phyloP scores from a whole-genome alignment of 2,888 invertebrate genomes.

The Lepidochrysops patricia region DNA sequence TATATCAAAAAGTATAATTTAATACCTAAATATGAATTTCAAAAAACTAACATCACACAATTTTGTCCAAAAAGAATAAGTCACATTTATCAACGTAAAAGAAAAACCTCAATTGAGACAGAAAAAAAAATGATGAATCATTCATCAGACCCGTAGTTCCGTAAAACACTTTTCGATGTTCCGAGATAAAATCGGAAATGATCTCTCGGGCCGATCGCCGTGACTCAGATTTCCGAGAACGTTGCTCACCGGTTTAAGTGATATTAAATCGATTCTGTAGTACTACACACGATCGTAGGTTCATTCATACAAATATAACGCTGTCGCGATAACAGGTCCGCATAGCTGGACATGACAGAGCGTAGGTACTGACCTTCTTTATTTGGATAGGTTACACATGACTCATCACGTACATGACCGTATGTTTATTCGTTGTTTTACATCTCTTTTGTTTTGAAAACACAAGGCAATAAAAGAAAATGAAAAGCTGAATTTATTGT shows the following conservation, averaged over 20 bases:
- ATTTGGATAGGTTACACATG: slow-evolving; percentile 40
- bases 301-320: slow-evolving; percentile 56
- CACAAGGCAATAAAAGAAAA: neutral
- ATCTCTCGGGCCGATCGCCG: slow-evolving; percentile 37
- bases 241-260: slow-evolving; percentile 37
- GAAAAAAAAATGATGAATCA: neutral
- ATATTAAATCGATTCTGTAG: slow-evolving; percentile 35
- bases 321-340: slow-evolving; percentile 41
- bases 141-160: slow-evolving; percentile 19
- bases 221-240: slow-evolving; percentile 36
- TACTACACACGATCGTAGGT: slow-evolving; percentile 38
- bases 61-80: neutral
- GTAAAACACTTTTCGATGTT: slow-evolving; percentile 20
- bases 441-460: neutral
- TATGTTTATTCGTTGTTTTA: slow-evolving; percentile 33
- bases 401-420: slow-evolving; percentile 33
- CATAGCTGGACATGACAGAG: slow-evolving; percentile 30
- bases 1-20: no score
- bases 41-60: no score
- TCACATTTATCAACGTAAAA: neutral
- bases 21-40: no score
- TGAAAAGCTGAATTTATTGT: no score
- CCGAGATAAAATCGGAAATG: slow-evolving; percentile 45
- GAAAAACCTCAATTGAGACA: neutral
- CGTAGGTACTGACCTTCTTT: slow-evolving; percentile 37